phyloP scores from a whole-genome alignment of 2,797 vertebrate species.

The Trichosurus vulpecula region DNA sequence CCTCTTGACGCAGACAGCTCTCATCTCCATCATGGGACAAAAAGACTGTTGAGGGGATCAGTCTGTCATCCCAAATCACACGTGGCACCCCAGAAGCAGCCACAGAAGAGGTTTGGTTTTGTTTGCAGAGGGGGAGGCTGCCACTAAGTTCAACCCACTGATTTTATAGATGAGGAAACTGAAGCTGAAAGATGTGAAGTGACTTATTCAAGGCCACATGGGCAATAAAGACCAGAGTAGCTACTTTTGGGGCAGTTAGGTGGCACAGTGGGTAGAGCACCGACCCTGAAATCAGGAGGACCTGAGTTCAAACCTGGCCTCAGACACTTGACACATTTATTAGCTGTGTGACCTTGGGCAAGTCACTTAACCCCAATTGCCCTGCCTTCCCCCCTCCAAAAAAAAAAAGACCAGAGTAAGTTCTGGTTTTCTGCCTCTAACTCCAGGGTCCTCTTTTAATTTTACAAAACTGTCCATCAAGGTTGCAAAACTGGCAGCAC shows the following conservation, averaged over 20 bases:
- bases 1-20: not conserved
- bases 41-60: not conserved
- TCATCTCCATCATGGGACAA: not conserved
- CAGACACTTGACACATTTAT: no score
- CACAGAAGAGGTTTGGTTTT: not conserved
- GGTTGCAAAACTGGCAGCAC: not conserved
- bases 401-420: not conserved
- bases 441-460: not conserved
- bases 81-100: not conserved
- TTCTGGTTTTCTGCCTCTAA: not conserved
- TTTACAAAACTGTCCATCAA: not conserved
- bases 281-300: no score
- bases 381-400: no score
- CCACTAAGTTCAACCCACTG: not conserved
- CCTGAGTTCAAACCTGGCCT: no score
- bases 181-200: not conserved
- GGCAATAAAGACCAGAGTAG: not conserved
- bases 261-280: no score
- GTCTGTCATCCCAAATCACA: not conserved
- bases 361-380: no score
- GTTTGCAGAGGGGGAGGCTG: not conserved
- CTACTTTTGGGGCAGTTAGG: no score
- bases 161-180: not conserved
- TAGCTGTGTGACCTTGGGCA: no score
- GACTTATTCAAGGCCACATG: not conserved